A percentile compares a stretch with the other conserved stretches of the same genome.
These are phyloP conservation scores for Chionodraco myersi DNA, from an alignment of 2,113 vertebrate species.

Conservation along the genomic window DNA sequence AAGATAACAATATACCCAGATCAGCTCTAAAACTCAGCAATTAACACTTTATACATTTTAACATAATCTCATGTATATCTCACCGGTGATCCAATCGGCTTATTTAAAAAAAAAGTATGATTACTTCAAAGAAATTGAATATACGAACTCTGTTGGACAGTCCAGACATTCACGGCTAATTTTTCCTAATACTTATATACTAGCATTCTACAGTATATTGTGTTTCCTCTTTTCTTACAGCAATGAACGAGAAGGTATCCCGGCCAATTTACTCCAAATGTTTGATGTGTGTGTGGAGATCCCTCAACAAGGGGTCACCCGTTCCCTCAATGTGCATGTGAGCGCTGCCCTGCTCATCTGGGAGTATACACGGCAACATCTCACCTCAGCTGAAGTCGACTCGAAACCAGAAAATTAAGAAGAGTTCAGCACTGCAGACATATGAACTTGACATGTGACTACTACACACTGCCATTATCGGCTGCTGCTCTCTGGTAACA, in stretches of 20 bases:
- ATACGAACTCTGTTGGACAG: neutral
- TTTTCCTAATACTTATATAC: neutral
- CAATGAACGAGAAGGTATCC: conserved; percentile 95
- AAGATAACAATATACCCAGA: neutral
- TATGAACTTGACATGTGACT: neutral
- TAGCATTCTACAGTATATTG: neutral
- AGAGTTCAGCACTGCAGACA: neutral
- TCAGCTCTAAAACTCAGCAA: neutral
- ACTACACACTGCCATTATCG: neutral
- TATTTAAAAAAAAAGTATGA: neutral
- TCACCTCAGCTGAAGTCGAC: conserved; percentile 47
- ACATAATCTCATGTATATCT: neutral
- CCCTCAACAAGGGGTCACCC: conserved; percentile 93
- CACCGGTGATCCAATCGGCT: neutral
- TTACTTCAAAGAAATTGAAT: neutral
- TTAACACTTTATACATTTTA: neutral
- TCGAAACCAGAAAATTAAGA: conserved; percentile 18
- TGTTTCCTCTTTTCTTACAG: conserved; percentile 66
- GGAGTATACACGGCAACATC: conserved; percentile 94
- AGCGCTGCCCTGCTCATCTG: conserved; percentile 96
- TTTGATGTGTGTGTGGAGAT: conserved; percentile 97
- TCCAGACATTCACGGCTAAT: no score
- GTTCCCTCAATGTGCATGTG: conserved; percentile 96
- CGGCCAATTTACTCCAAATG: conserved; percentile 92
- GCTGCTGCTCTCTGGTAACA: neutral